Percentiles rank a stretch among this genome's conserved stretches.
Conservation (phyloP, 2,113 vertebrate genomes). For the Cyanocitta stelleri region DNA sequence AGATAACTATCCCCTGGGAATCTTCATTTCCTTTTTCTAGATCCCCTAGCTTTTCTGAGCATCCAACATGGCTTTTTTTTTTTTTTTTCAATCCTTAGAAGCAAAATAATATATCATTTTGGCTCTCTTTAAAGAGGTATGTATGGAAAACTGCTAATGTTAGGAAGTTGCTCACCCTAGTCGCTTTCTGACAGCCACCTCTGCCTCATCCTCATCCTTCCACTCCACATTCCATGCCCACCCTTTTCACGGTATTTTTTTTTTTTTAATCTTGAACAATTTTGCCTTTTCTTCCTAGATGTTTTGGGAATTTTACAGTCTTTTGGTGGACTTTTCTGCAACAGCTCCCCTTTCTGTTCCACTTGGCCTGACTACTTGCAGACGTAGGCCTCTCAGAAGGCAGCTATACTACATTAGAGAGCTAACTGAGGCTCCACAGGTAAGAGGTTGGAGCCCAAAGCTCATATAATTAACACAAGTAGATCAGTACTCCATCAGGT, state of each 20-base stretch:
- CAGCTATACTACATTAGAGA: background rate
- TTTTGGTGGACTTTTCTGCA: background rate
- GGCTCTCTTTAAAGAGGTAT: background rate
- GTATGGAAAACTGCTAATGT: background rate
- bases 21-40: background rate
- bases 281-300: background rate
- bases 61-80: background rate
- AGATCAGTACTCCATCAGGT: background rate
- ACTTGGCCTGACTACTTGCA: background rate
- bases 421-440: background rate
- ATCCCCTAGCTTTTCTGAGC: background rate
- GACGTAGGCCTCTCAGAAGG: background rate
- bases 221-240: background rate
- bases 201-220: background rate
- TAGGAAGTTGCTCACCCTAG: background rate
- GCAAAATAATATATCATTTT: background rate
- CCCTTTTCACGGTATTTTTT: background rate
- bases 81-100: background rate
- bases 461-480: accelerated
- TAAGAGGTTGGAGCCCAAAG: background rate
- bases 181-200: background rate
- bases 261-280: background rate
- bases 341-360: background rate
- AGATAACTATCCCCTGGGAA: background rate
- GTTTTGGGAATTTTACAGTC: background rate